Percentiles rank a stretch among this genome's conserved stretches.
These are phyloP conservation scores for Hemaris fuciformis DNA, from an alignment of 2,888 invertebrate genomes.

Conservation along the genomic window DNA sequence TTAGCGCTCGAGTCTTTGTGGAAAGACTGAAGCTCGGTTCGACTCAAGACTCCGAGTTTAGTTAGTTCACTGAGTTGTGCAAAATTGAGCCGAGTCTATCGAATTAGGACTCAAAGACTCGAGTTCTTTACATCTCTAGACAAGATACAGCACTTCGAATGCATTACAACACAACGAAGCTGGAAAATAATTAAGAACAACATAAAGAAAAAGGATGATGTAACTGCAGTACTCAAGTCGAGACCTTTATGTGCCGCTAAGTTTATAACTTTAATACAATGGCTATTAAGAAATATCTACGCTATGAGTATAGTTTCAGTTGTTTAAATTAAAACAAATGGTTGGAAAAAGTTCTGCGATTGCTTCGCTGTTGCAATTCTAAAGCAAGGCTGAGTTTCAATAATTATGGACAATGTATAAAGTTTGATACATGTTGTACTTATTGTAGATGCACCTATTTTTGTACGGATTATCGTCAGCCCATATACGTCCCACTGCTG, in stretches of 20 bases:
- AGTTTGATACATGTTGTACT: not conserved
- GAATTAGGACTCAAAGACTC: too few species aligned
- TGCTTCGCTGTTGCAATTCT: not conserved
- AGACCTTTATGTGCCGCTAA: slow-evolving; percentile 23
- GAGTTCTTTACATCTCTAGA: too few species aligned
- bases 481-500: too few species aligned
- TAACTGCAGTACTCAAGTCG: slow-evolving; percentile 20
- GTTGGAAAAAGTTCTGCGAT: slow-evolving; percentile 4
- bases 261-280: slow-evolving; percentile 24
- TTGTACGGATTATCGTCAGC: too few species aligned
- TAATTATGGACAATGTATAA: not conserved
- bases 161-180: not conserved
- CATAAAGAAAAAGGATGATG: not conserved
- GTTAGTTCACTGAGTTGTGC: too few species aligned
- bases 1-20: too few species aligned
- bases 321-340: slow-evolving; percentile 9
- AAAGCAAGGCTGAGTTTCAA: not conserved
- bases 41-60: too few species aligned
- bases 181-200: not conserved
- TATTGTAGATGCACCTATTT: not conserved
- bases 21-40: too few species aligned
- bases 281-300: slow-evolving; percentile 1
- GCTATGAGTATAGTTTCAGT: slow-evolving; percentile 5
- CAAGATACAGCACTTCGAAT: not conserved
- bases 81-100: too few species aligned